Conservation (phyloP, 1,140 invertebrate genomes). For the Drosophila equinoxialis region DNA sequence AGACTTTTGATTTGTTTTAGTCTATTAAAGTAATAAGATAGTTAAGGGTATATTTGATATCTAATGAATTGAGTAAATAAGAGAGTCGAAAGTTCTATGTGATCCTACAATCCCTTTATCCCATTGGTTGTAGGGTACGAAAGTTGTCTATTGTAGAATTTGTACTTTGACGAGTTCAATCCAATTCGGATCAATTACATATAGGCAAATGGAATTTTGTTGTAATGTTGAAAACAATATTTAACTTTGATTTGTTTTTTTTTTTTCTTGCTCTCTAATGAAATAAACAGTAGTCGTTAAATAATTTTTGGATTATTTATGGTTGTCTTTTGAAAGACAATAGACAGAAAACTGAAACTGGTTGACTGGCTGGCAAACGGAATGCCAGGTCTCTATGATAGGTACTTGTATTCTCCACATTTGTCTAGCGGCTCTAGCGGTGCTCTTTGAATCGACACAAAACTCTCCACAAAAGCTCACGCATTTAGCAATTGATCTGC, state of each 20-base stretch:
- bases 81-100: too few species aligned
- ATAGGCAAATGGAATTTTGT: slow-evolving; percentile 10
- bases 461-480: slow-evolving; percentile 12
- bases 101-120: not conserved
- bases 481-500: slow-evolving; percentile 13
- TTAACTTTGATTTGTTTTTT: not conserved
- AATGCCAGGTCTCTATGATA: not conserved
- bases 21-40: too few species aligned
- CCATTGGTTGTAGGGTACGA: not conserved
- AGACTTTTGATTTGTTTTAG: not conserved
- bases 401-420: not conserved
- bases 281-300: slow-evolving; percentile 11
- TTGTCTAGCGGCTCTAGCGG: not conserved
- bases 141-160: not conserved
- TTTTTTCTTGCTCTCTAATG: not conserved
- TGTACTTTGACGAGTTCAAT: not conserved
- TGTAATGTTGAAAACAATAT: not conserved
- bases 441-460: slow-evolving; percentile 11
- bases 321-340: slow-evolving; percentile 6
- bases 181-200: slow-evolving; percentile 7
- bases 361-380: not conserved
- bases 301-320: slow-evolving; percentile 5
- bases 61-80: too few species aligned
- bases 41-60: too few species aligned
- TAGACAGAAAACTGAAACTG: slow-evolving; percentile 1